phyloP scores from a whole-genome alignment of 2,888 invertebrate genomes.

The Dryobota labecula region DNA sequence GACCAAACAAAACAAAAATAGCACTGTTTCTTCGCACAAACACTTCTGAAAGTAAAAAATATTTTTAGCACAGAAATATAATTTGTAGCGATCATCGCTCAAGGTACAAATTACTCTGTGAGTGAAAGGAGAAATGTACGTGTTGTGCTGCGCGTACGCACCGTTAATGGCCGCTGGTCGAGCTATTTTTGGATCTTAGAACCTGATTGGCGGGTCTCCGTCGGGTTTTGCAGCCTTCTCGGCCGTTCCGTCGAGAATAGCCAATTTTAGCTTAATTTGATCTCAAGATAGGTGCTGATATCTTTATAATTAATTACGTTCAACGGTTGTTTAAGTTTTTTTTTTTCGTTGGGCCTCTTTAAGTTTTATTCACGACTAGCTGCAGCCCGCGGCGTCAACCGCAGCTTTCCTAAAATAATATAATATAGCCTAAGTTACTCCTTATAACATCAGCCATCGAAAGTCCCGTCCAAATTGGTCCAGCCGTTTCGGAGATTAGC shows the following conservation, averaged over 20 bases:
- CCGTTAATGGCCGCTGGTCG: conserved; percentile 78
- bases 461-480: too few species aligned
- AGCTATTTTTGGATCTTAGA: conserved; percentile 83
- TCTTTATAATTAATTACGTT: conserved; percentile 31
- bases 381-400: too few species aligned
- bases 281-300: conserved; percentile 56
- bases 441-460: too few species aligned
- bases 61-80: conserved; percentile 61
- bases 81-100: conserved; percentile 53
- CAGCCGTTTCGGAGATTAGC: too few species aligned
- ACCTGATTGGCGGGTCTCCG: conserved; percentile 77
- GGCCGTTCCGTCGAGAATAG: conserved; percentile 61
- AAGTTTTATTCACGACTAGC: background rate
- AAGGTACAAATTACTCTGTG: conserved; percentile 78
- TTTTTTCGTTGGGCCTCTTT: background rate
- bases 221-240: conserved; percentile 73
- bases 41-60: conserved; percentile 52
- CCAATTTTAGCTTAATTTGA: conserved; percentile 71
- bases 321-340: conserved; percentile 17
- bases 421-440: too few species aligned
- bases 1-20: background rate
- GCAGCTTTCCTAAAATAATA: too few species aligned
- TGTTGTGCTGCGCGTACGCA: conserved; percentile 76
- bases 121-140: conserved; percentile 86
- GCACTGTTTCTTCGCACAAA: background rate